Percentiles rank a stretch among this genome's conserved stretches.
Conservation (phyloP, 1,140 invertebrate species). For the Orchesella cincta region DNA sequence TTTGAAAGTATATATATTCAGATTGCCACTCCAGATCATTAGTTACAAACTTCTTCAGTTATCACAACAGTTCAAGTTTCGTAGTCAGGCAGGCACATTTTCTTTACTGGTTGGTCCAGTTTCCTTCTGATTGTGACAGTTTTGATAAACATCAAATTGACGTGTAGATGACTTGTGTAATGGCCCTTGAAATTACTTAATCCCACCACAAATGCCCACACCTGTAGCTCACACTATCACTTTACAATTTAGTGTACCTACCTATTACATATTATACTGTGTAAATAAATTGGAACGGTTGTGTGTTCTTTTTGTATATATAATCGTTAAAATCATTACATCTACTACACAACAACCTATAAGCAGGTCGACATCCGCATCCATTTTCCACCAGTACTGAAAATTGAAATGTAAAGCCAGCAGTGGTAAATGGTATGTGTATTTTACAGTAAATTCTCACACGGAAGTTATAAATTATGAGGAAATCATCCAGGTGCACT, state of each 20-base stretch:
- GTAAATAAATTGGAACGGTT: not conserved
- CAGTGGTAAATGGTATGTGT: not conserved
- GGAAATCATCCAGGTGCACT: no score
- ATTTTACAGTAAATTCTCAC: no score
- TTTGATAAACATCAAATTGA: not conserved
- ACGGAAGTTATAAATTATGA: no score
- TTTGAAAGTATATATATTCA: not conserved
- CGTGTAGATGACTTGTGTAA: not conserved
- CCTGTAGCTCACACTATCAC: not conserved
- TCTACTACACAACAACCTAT: not conserved
- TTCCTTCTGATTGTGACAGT: not conserved
- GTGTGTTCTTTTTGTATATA: not conserved
- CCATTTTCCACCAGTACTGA: not conserved
- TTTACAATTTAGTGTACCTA: not conserved
- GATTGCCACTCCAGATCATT: not conserved
- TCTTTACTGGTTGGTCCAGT: not conserved
- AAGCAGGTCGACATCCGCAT: no score
- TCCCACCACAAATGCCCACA: slow-evolving; percentile 8
- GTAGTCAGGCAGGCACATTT: not conserved
- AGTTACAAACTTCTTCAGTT: not conserved
- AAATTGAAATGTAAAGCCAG: not conserved
- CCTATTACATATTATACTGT: not conserved
- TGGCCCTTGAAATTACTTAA: slow-evolving; percentile 12
- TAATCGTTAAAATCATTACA: not conserved
- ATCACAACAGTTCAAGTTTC: not conserved